These are phyloP conservation scores for Brachycybe producta DNA, from an alignment of 2,888 invertebrate species.

Conservation along the genomic window DNA sequence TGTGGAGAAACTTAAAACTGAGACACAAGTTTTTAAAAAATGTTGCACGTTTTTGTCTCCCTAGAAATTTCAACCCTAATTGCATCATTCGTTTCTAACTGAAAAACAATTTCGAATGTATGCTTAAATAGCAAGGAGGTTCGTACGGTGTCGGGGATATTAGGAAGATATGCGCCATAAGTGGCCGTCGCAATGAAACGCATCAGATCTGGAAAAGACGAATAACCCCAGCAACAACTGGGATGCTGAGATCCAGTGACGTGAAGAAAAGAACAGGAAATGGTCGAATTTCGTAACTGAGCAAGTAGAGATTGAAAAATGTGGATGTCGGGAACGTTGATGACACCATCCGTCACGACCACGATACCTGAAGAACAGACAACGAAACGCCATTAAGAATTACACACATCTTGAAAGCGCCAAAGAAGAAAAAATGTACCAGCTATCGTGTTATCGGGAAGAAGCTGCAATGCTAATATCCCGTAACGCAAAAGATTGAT, in stretches of 20 bases:
- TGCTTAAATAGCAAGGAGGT: too few species aligned
- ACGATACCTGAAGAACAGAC: constrained; percentile 47
- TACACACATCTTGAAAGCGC: background rate
- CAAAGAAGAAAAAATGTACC: constrained; percentile 40
- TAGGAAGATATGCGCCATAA: constrained; percentile 53
- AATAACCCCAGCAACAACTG: constrained; percentile 50
- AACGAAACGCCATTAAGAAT: constrained; percentile 6
- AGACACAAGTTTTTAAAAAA: too few species aligned
- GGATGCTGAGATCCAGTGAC: constrained; percentile 53
- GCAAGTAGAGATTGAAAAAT: constrained; percentile 56
- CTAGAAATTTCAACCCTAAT: too few species aligned
- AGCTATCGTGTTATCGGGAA: constrained; percentile 60
- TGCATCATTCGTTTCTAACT: too few species aligned
- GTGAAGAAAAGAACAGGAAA: constrained; percentile 61
- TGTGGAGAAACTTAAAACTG: too few species aligned
- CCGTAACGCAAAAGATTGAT: constrained; percentile 64
- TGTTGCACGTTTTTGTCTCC: too few species aligned
- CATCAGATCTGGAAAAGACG: constrained; percentile 59
- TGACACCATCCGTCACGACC: constrained; percentile 59
- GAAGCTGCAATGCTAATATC: constrained; percentile 54
- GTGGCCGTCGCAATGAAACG: constrained; percentile 61
- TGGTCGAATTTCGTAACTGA: constrained; percentile 56
- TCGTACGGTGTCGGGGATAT: too few species aligned
- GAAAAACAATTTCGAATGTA: too few species aligned
- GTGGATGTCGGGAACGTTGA: constrained; percentile 54